Evolutionary conservation across 1,140 invertebrate genomes (phyloP), one percentile per base, ranked within the genome.

Genomic region (Paraescarpia echinospica): DNA sequence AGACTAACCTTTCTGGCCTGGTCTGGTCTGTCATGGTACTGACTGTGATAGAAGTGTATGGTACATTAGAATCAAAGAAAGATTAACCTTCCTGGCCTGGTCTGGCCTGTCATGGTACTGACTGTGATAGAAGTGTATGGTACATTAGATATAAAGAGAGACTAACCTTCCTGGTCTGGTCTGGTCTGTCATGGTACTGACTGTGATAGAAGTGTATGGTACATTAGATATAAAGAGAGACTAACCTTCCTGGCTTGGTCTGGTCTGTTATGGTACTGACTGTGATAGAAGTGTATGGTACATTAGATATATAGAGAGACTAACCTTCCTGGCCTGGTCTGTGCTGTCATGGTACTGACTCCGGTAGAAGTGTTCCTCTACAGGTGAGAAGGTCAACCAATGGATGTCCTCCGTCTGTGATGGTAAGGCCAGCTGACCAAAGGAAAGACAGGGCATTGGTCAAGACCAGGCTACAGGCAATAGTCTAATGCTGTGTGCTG

Each of bases 281-380:
- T 89, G 89, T 33, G 89, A 89, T 33, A 18, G n/a, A 89, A 33
- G 34, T 89, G n/a, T 89, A 89, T 34, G n/a, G 2, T 89, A 41
- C 41, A 41, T 41, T 12, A n/a, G n/a, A n/a, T n/a, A n/a, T n/a
- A n/a, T n/a, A n/a, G n/a, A 33, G 14, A 77, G 59, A 77, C 59
- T 27, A 2, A 95, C 94, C 94, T 94, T 93, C 93, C 95, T 94
- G 4, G 96, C 95, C 34, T 96, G 95, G 12, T 94, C 93, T 6
- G 95, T 95, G 94, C 96, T 97, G 8, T 96, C 94, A 31, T 95
- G 93, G 93, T 96, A 96, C 93, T 97, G 96, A 41, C 96, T 94
- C 27, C 96, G 95, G 94, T 97, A 97, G 94, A 97, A 97, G 95
- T 97, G 96, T 92, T 97, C 96, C 94, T 97, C 97, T 2, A 97